Conservation (phyloP, 2,797 vertebrate species). For the Pseudomugil tenellus region DNA sequence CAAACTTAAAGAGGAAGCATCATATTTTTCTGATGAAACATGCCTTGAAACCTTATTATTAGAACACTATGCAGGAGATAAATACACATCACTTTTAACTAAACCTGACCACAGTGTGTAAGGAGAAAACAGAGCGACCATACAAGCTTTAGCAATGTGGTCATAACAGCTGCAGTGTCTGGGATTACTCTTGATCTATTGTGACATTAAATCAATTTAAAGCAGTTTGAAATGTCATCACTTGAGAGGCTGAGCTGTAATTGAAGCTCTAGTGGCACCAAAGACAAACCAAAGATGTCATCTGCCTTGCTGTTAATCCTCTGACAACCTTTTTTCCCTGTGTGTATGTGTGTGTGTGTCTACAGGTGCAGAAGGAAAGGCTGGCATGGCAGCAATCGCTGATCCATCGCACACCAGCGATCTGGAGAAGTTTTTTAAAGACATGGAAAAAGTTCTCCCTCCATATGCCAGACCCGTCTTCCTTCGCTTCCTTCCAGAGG, state of each 20-base stretch:
- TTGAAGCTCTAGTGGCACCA: background rate
- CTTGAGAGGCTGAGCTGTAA: slow-evolving; percentile 5
- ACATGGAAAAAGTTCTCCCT: slow-evolving; percentile 90
- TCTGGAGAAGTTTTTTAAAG: slow-evolving; percentile 85
- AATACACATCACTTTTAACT: background rate
- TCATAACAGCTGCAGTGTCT: slow-evolving; percentile 11
- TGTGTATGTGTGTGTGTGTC: slow-evolving; percentile 11
- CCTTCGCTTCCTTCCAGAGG: slow-evolving; percentile 89
- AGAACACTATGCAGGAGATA: background rate
- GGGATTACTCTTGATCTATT: slow-evolving; percentile 2
- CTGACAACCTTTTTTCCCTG: slow-evolving; percentile 7
- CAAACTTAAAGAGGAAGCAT: background rate
- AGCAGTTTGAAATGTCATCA: slow-evolving; percentile 13
- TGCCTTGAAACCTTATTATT: background rate
- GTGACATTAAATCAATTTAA: slow-evolving; percentile 17
- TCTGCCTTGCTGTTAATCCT: slow-evolving; percentile 7
- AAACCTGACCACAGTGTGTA: background rate
- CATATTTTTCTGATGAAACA: background rate
- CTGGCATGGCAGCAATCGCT: slow-evolving; percentile 95
- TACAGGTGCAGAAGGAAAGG: slow-evolving; percentile 92
- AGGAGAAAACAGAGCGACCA: background rate
- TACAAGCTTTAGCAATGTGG: background rate
- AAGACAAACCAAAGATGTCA: slow-evolving; percentile 12
- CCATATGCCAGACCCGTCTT: slow-evolving; percentile 91
- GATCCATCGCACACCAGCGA: slow-evolving; percentile 84